Evolutionary conservation across 2,113 vertebrate genomes (phyloP).

Genomic region (Colinus virginianus): DNA sequence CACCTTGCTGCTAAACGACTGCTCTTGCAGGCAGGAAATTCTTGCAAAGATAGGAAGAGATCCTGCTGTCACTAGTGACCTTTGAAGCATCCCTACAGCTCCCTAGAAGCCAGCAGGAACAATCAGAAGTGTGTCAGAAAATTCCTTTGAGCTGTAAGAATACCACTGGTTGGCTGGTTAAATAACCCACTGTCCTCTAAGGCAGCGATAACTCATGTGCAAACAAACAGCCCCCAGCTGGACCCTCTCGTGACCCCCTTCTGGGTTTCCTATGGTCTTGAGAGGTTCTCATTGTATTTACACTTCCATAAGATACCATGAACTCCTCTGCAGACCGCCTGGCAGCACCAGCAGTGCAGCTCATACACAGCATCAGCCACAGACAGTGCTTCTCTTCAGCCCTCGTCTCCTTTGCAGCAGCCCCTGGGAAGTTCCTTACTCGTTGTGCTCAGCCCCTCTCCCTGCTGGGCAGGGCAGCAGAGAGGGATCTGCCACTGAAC

Average conservation of each 20-base stretch:
- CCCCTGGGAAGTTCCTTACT: fast-evolving
- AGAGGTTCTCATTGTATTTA: background rate
- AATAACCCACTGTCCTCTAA: background rate
- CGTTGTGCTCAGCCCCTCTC: background rate
- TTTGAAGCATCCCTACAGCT: background rate
- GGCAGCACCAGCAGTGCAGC: background rate
- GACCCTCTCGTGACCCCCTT: background rate
- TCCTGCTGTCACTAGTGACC: background rate
- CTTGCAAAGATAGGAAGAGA: background rate
- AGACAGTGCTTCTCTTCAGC: background rate
- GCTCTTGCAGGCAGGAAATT: background rate
- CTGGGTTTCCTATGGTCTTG: background rate
- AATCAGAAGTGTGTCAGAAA: background rate
- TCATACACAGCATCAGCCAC: background rate
- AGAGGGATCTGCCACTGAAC: background rate
- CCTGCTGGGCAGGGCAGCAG: background rate
- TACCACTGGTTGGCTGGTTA: background rate
- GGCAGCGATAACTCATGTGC: background rate
- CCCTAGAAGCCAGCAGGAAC: background rate
- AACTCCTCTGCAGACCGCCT: background rate
- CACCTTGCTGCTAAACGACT: background rate
- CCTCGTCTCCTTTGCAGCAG: too few relatives aligned
- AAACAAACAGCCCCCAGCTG: background rate
- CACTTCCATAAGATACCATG: background rate
- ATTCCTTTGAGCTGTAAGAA: background rate